Conservation (phyloP, 23 tunicate species). For the Ascidia mentula region DNA sequence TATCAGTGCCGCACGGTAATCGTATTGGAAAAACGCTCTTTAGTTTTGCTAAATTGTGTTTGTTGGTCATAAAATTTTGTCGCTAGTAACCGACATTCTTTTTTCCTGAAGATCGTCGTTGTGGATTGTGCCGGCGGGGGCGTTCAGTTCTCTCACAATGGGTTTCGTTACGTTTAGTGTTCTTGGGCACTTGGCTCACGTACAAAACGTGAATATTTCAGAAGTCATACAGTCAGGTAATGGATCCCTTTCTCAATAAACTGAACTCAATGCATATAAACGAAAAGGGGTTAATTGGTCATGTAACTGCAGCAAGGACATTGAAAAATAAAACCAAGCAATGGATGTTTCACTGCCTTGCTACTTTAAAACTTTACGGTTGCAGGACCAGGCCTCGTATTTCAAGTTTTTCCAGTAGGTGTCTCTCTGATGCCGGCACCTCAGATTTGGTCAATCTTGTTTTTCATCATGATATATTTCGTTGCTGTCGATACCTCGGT, state of each 20-base stretch:
- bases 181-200: constrained; percentile 10
- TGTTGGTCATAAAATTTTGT: too few relatives aligned
- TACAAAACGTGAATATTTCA: not conserved
- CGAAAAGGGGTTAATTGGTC: too few relatives aligned
- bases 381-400: constrained; percentile 51
- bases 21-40: too few relatives aligned
- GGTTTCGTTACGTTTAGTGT: constrained; percentile 14
- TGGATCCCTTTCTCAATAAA: too few relatives aligned
- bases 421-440: constrained; percentile 38
- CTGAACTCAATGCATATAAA: too few relatives aligned
- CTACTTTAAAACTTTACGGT: too few relatives aligned
- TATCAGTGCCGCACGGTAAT: too few relatives aligned
- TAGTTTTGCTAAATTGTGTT: too few relatives aligned
- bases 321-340: too few relatives aligned
- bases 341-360: too few relatives aligned
- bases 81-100: too few relatives aligned
- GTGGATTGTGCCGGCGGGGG: not conserved
- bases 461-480: constrained; percentile 37
- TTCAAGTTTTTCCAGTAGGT: constrained; percentile 51
- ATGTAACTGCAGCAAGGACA: too few relatives aligned
- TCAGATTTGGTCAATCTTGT: constrained; percentile 43
- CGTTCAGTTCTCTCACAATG: not conserved
- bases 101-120: not conserved
- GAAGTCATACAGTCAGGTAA: constrained; percentile 10
- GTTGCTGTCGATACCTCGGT: constrained; percentile 44